Evolutionary conservation across 2,888 invertebrate species (phyloP), one percentile per base, ranked within the genome.

Genomic region (Folsomia candida): DNA sequence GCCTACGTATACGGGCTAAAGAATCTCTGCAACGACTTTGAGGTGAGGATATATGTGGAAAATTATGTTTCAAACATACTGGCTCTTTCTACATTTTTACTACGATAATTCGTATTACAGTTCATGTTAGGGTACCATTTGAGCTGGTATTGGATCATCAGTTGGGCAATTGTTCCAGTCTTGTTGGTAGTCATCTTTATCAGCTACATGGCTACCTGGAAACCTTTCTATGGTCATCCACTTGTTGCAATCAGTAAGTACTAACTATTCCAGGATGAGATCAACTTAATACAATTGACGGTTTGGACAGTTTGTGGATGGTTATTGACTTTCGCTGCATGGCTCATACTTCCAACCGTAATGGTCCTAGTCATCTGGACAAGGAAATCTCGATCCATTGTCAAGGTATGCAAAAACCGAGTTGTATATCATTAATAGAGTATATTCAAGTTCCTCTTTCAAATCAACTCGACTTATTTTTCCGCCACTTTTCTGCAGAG

Each of bases 11-110:
- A 64, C 25, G 63, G 63, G 9, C 14, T 64, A 24, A 64, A 64
- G 63, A 64, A 64, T 37, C 9, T 64, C 4, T 20, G 47, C 51
- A 64, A 64, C n/a, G 63, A 64, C 22, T 51, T 64, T 26, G 47
- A 64, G n/a, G n/a, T n/a, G n/a, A n/a, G n/a, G n/a, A n/a, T n/a
- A n/a, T n/a, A n/a, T n/a, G n/a, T n/a, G n/a, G n/a, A n/a, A n/a
- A n/a, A n/a, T n/a, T n/a, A n/a, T n/a, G n/a, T n/a, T n/a, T n/a
- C n/a, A n/a, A n/a, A n/a, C n/a, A n/a, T n/a, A n/a, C n/a, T n/a
- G n/a, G n/a, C n/a, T n/a, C n/a, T n/a, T n/a, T n/a, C n/a, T n/a
- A n/a, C n/a, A n/a, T n/a, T n/a, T n/a, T n/a, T n/a, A n/a, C n/a
- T n/a, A n/a, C n/a, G n/a, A n/a, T n/a, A n/a, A n/a, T n/a, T n/a